Percentiles rank a stretch among this genome's conserved stretches.
Conservation (phyloP, 1,140 invertebrate genomes). For the Polypedilum pembai region DNA sequence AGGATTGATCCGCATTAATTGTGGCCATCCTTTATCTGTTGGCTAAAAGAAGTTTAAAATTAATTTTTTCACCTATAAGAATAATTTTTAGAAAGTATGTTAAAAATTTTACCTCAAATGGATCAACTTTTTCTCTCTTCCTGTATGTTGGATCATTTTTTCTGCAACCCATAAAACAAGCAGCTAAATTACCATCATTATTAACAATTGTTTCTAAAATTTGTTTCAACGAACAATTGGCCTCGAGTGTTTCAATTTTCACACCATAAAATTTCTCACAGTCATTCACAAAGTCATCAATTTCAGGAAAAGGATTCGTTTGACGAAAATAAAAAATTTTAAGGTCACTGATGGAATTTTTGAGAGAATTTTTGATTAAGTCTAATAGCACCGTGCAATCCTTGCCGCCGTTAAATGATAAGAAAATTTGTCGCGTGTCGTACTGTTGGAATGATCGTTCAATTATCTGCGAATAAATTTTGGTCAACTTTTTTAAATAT, state of each 20-base stretch:
- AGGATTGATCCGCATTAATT: conserved; percentile 78
- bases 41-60: conserved; percentile 47
- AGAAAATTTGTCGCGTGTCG: conserved; percentile 62
- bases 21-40: conserved; percentile 83
- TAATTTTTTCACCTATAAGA: no score
- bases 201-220: conserved; percentile 56
- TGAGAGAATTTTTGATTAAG: conserved; percentile 40
- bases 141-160: conserved; percentile 61
- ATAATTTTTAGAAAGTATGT: no score
- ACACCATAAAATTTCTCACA: conserved; percentile 65
- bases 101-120: conserved; percentile 64
- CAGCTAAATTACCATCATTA: conserved; percentile 62
- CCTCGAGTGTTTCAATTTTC: conserved; percentile 58
- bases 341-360: conserved; percentile 43
- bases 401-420: conserved; percentile 96
- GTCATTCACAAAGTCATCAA: conserved; percentile 73
- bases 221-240: conserved; percentile 55
- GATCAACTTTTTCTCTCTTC: conserved; percentile 54
- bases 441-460: conserved; percentile 50
- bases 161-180: conserved; percentile 81
- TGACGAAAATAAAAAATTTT: conserved; percentile 67
- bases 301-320: conserved; percentile 72
- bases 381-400: conserved; percentile 79
- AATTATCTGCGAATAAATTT: conserved; percentile 41
- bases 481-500: no score